Evolutionary conservation across 2,797 vertebrate species (phyloP).

Genomic region (Acanthurus lineatus): DNA sequence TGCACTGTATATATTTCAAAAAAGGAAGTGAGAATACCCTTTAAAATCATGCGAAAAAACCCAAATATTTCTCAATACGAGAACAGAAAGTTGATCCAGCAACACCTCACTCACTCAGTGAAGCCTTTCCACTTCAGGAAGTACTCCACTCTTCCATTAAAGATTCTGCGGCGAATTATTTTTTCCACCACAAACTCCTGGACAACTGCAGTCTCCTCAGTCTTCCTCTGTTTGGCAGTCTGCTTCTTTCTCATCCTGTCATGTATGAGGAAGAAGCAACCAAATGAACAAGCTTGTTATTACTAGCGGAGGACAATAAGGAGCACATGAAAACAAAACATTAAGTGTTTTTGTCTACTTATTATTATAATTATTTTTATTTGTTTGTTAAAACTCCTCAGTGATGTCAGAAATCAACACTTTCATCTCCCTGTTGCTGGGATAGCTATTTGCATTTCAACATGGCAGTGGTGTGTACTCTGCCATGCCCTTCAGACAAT

Average conservation of each 20-base stretch:
- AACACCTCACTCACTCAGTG: constrained; percentile 91
- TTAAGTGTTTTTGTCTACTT: neutral
- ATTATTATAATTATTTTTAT: too few relatives aligned
- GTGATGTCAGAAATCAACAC: neutral
- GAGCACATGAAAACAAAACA: neutral
- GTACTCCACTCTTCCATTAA: constrained; percentile 96
- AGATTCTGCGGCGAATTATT: constrained; percentile 93
- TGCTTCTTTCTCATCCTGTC: constrained; percentile 99
- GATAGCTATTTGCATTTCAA: constrained; percentile 10
- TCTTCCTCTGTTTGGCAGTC: constrained; percentile 97
- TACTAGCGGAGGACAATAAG: neutral
- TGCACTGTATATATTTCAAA: constrained; percentile 83
- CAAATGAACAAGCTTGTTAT: neutral
- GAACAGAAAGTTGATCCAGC: neutral
- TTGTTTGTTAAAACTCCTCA: neutral
- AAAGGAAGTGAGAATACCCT: neutral
- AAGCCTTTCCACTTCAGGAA: constrained; percentile 99
- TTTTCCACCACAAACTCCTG: constrained; percentile 99
- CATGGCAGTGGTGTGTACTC: constrained; percentile 39
- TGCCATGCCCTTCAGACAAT: constrained; percentile 56
- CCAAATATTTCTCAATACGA: neutral
- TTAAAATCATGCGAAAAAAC: neutral
- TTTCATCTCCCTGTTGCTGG: constrained; percentile 2
- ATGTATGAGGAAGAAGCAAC: constrained; percentile 33
- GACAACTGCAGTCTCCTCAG: constrained; percentile 94